phyloP scores from a whole-genome alignment of 2,888 invertebrate species.

The Himalopsyche tibetana region DNA sequence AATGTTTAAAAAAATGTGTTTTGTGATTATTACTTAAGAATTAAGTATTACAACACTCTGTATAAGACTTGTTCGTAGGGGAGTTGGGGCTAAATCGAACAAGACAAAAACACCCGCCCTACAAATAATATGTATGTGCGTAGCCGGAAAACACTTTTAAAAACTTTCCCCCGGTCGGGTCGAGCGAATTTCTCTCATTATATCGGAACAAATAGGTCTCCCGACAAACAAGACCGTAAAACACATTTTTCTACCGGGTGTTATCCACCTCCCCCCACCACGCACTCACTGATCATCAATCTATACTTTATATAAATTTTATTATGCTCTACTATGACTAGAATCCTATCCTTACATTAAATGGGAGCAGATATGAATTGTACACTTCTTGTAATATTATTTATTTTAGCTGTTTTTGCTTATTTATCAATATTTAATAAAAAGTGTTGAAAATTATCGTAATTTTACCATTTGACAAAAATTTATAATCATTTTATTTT shows the following conservation, averaged over 20 bases:
- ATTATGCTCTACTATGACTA: too few relatives aligned
- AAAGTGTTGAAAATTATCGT: too few relatives aligned
- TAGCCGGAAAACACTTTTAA: slow-evolving; percentile 63
- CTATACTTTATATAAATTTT: neutral
- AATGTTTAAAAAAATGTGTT: too few relatives aligned
- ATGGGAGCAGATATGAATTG: too few relatives aligned
- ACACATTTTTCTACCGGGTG: slow-evolving; percentile 57
- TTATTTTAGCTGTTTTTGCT: too few relatives aligned
- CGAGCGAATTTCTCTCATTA: slow-evolving; percentile 64
- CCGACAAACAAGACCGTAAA: slow-evolving; percentile 65
- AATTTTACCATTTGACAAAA: too few relatives aligned
- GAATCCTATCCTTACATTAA: too few relatives aligned
- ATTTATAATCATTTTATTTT: too few relatives aligned
- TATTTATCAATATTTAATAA: too few relatives aligned
- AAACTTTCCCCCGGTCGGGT: slow-evolving; percentile 58
- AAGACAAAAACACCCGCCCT: slow-evolving; percentile 56
- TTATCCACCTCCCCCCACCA: neutral
- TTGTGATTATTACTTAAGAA: too few relatives aligned
- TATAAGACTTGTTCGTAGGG: neutral
- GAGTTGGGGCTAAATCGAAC: slow-evolving; percentile 46
- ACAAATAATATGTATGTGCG: slow-evolving; percentile 48
- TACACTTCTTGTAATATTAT: too few relatives aligned
- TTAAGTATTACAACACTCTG: neutral
- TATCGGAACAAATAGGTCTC: slow-evolving; percentile 65
- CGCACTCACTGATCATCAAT: slow-evolving; percentile 3